These are phyloP conservation scores for Vespertilio murinus DNA, from an alignment of 2,797 vertebrate genomes.

Conservation along the genomic window DNA sequence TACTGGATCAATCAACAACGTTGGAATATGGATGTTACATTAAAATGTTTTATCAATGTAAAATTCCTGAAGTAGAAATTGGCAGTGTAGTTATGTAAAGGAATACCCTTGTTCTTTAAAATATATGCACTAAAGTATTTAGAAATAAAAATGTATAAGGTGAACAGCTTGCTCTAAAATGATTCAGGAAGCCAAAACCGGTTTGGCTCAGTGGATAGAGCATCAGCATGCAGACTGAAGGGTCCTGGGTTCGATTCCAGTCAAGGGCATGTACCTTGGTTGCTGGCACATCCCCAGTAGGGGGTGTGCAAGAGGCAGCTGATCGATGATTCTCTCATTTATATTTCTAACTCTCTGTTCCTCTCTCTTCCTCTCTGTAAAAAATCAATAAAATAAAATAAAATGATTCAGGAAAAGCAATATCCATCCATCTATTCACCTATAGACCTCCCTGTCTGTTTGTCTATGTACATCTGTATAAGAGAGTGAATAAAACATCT, in stretches of 20 bases:
- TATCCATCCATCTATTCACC: background rate
- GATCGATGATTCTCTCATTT: too few relatives aligned
- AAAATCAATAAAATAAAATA: too few relatives aligned
- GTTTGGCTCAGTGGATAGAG: too few relatives aligned
- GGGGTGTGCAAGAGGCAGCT: too few relatives aligned
- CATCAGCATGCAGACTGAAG: too few relatives aligned
- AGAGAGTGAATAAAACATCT: background rate
- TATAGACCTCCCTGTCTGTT: background rate
- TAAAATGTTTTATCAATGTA: background rate
- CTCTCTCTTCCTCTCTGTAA: too few relatives aligned
- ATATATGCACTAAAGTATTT: background rate
- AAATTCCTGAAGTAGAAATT: background rate
- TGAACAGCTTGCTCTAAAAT: background rate
- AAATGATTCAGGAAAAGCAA: background rate
- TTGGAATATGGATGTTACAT: background rate
- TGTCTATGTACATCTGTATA: background rate
- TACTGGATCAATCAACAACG: background rate
- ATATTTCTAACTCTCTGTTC: too few relatives aligned
- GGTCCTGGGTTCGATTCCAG: too few relatives aligned
- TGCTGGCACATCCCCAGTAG: too few relatives aligned
- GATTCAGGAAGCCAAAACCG: background rate
- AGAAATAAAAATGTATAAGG: background rate
- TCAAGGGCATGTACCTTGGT: too few relatives aligned
- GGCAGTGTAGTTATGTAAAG: background rate
- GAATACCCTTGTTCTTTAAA: background rate